These are phyloP conservation scores for Plecotus auritus DNA, from an alignment of 2,113 vertebrate genomes.

Conservation along the genomic window DNA sequence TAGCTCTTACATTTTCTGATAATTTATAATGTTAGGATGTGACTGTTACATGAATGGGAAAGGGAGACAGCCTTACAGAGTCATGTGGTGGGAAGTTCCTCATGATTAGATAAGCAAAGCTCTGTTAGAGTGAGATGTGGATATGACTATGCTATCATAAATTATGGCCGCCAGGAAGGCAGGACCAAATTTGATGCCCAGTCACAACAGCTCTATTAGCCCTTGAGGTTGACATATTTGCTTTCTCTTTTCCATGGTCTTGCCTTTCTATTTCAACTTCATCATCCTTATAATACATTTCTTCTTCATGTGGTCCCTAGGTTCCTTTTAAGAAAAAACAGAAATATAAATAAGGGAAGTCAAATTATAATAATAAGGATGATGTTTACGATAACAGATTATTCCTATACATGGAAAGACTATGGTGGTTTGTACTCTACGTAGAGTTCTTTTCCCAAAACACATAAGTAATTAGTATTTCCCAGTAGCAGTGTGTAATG, in stretches of 20 bases:
- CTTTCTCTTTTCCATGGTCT: neutral
- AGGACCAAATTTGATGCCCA: neutral
- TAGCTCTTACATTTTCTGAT: neutral
- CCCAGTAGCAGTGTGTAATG: neutral
- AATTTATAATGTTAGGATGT: neutral
- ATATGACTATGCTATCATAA: neutral
- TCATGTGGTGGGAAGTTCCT: neutral
- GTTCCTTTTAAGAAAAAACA: constrained; percentile 25
- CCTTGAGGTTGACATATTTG: neutral
- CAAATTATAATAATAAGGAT: neutral
- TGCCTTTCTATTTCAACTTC: constrained; percentile 17
- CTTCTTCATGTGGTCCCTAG: neutral
- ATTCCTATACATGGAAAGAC: constrained; percentile 2
- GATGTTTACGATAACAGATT: neutral
- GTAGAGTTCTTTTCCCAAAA: constrained; percentile 56
- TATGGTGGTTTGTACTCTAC: constrained; percentile 1
- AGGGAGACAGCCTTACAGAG: neutral
- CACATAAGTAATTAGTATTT: constrained; percentile 59
- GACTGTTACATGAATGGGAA: neutral
- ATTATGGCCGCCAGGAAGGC: neutral
- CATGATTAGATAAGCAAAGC: neutral
- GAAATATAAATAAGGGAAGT: neutral
- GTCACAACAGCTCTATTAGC: neutral
- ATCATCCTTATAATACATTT: neutral
- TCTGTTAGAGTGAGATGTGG: neutral